Percentiles rank a stretch among this genome's conserved stretches.
Evolutionary conservation across 2,113 vertebrate genomes (phyloP).

Genomic region (Saguinus midas): DNA sequence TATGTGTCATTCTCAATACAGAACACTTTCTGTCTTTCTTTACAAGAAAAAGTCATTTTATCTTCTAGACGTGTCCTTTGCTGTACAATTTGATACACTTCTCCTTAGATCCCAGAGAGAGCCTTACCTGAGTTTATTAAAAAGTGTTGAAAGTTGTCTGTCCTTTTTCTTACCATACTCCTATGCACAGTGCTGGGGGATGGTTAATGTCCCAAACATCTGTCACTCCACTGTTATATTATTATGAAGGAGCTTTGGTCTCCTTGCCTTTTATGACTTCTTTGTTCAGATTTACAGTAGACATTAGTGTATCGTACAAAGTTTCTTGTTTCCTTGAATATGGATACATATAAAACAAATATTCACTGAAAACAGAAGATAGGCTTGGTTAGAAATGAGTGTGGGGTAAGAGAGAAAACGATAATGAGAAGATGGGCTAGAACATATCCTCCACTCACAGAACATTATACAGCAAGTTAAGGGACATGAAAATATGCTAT

Average conservation of each 20-base stretch:
- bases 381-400: background rate
- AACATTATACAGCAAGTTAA: background rate
- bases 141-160: background rate
- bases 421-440: background rate
- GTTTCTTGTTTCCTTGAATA: background rate
- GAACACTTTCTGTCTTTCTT: constrained; percentile 30
- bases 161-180: background rate
- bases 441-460: background rate
- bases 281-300: background rate
- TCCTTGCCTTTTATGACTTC: background rate
- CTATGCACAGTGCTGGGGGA: background rate
- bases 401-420: background rate
- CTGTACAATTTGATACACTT: background rate
- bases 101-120: background rate
- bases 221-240: background rate
- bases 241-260: background rate
- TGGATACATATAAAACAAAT: background rate
- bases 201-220: background rate
- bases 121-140: background rate
- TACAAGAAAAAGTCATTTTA: background rate
- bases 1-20: background rate
- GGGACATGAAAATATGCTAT: background rate
- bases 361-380: background rate
- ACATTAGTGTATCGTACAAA: background rate
- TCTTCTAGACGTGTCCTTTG: background rate